phyloP scores from a whole-genome alignment of 1,140 invertebrate genomes.

The Hycleus cichorii region DNA sequence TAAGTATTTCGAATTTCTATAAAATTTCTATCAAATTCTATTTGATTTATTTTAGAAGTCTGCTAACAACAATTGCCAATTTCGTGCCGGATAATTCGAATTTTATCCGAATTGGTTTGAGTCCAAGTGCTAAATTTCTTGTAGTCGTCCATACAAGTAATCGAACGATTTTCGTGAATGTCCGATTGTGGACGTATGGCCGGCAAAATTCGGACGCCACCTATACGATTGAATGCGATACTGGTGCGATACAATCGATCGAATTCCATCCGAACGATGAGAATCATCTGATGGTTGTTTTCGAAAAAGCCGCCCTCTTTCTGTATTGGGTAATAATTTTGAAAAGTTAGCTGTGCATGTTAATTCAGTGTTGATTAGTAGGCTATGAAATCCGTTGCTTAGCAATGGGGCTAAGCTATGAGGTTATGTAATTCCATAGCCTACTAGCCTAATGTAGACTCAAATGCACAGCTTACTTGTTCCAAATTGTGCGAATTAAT shows the following conservation, averaged over 20 bases:
- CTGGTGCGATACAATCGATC: neutral
- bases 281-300: conserved; percentile 40
- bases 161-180: conserved; percentile 39
- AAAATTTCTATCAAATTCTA: neutral
- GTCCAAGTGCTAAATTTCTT: conserved; percentile 48
- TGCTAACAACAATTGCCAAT: conserved; percentile 46
- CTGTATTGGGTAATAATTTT: conserved; percentile 33
- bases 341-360: too few species aligned
- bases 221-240: neutral
- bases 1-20: conserved; percentile 15
- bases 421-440: too few species aligned
- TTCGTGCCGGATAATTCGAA: conserved; percentile 41
- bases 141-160: conserved; percentile 42
- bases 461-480: too few species aligned
- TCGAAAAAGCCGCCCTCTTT: conserved; percentile 35
- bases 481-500: too few species aligned
- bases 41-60: conserved; percentile 35
- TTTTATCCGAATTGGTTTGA: conserved; percentile 41
- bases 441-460: too few species aligned
- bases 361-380: too few species aligned
- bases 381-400: too few species aligned
- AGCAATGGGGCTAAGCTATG: too few species aligned
- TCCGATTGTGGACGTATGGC: conserved; percentile 52
- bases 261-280: conserved; percentile 37
- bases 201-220: neutral